These are phyloP conservation scores for Hypotaenidia philippensis DNA, from an alignment of 2,797 vertebrate genomes.

Conservation along the genomic window DNA sequence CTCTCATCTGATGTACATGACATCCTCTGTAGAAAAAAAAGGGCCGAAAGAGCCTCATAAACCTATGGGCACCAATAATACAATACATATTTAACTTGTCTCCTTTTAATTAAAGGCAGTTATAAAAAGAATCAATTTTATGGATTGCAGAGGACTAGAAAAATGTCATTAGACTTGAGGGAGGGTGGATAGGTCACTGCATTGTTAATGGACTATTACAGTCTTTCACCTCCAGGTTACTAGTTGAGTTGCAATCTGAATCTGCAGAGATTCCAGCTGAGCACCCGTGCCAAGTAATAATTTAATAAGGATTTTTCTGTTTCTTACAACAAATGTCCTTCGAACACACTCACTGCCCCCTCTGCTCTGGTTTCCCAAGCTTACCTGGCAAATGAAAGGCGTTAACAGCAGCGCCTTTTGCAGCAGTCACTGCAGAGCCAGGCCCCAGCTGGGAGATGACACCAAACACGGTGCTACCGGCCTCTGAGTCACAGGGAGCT, in stretches of 20 bases:
- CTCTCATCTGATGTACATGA: neutral
- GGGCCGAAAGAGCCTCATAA: constrained; percentile 52
- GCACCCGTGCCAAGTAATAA: constrained; percentile 59
- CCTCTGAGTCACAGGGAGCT: neutral
- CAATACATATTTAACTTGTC: constrained; percentile 74
- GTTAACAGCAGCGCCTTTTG: neutral
- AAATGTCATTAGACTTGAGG: constrained; percentile 74
- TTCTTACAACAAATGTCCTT: constrained; percentile 60
- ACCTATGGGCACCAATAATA: constrained; percentile 65
- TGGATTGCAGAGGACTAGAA: constrained; percentile 76
- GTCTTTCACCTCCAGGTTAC: constrained; percentile 75
- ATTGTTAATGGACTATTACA: constrained; percentile 76
- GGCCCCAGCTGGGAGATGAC: neutral
- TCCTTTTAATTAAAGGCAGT: constrained; percentile 74
- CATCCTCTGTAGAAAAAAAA: constrained; percentile 35
- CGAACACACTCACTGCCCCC: constrained; percentile 28
- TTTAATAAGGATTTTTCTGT: constrained; percentile 51
- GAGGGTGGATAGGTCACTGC: constrained; percentile 72
- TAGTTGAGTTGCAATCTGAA: constrained; percentile 69
- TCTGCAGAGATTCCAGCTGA: constrained; percentile 66
- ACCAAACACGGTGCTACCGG: neutral
- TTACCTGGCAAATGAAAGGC: neutral
- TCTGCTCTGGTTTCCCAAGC: constrained; percentile 3
- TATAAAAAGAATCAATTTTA: constrained; percentile 77
- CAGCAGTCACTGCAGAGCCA: neutral